phyloP scores from a whole-genome alignment of 2,888 invertebrate species.

The Xestobium rufovillosum region DNA sequence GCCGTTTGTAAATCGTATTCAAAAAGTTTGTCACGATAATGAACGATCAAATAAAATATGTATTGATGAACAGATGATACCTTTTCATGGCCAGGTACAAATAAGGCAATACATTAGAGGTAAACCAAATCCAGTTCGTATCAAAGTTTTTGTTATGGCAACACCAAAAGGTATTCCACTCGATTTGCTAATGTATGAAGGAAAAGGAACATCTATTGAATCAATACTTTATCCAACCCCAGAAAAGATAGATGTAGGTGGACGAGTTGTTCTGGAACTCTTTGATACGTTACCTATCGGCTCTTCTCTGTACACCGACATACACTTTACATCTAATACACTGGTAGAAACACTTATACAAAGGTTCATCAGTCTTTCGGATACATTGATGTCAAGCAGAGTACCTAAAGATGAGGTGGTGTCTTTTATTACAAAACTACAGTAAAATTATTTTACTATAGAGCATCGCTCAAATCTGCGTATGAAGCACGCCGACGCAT shows the following conservation, averaged over 20 bases:
- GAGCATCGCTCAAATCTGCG: conserved; percentile 23
- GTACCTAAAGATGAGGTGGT: too few relatives aligned
- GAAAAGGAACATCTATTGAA: too few relatives aligned
- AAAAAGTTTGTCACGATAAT: conserved; percentile 16
- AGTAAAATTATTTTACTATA: conserved; percentile 20
- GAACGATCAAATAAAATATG: conserved; percentile 17
- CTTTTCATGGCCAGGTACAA: conserved; percentile 23
- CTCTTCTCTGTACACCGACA: conserved; percentile 15
- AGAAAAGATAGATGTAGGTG: conserved; percentile 20
- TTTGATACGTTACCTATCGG: conserved; percentile 18
- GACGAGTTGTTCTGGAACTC: conserved; percentile 23
- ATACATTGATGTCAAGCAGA: conserved; percentile 17
- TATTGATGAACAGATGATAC: conserved; percentile 28
- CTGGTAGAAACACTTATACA: too few relatives aligned
- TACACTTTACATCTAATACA: conserved; percentile 16
- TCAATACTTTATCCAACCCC: too few relatives aligned
- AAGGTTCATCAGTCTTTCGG: conserved; percentile 16
- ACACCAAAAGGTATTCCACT: conserved; percentile 24
- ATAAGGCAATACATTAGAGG: conserved; percentile 20
- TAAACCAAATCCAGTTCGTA: conserved; percentile 25
- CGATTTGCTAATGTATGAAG: conserved; percentile 26
- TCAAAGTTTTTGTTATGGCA: conserved; percentile 26
- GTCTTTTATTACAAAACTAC: conserved; percentile 23
- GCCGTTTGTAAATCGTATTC: conserved; percentile 16
- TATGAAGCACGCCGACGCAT: conserved; percentile 29